Base-by-base conservation (phyloP, 2,888 invertebrate genomes). In the Keiferia lycopersicella region DNA sequence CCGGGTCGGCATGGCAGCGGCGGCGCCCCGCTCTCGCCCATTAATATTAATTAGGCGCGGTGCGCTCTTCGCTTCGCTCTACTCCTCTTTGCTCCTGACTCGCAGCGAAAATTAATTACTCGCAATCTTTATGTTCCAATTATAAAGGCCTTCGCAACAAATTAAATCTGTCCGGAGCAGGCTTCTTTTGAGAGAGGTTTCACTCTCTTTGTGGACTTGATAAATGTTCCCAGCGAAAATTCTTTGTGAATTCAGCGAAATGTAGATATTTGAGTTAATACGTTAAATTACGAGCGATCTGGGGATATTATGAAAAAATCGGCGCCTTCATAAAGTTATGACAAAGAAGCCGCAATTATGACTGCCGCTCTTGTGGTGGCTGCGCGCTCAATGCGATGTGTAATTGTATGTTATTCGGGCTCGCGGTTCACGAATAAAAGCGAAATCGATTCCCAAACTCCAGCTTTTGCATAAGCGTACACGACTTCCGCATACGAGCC, bases 141-240 rank as follows among this genome's bases (percentile, higher is more conserved):
- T 91, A 91, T 91, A 91, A 91, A 91, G 85, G 91, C 91, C 91
- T 91, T 91, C 87, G 91, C 89, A 89, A 91, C 91, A 91, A 91
- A 91, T 91, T 91, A 91, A 91, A 91, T 91, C 91, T 91, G 91
- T 91, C 91, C 87, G 83, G 80, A 84, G 86, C 91, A 91, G 90
- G 87, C 87, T 84, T 84, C 90, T 88, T 91, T 91, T 88, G 84
- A 91, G 91, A 89, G 88, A 88, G 88, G 87, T 88, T 88, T 90
- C 87, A 87, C 90, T 91, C 86, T 88, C 90, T 91, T 91, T 91
- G 91, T 91, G 84, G 84, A 84, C 85, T 90, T 91, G 91, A 91
- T 91, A 91, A 91, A 91, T 91, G 91, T 89, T 90, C 90, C 79
- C 83, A 78, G 83, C 82, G 72, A 82, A 87, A 85, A 83, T 87